Conservation (phyloP, 2,888 invertebrate genomes). For the Stictocephala bisonia region DNA sequence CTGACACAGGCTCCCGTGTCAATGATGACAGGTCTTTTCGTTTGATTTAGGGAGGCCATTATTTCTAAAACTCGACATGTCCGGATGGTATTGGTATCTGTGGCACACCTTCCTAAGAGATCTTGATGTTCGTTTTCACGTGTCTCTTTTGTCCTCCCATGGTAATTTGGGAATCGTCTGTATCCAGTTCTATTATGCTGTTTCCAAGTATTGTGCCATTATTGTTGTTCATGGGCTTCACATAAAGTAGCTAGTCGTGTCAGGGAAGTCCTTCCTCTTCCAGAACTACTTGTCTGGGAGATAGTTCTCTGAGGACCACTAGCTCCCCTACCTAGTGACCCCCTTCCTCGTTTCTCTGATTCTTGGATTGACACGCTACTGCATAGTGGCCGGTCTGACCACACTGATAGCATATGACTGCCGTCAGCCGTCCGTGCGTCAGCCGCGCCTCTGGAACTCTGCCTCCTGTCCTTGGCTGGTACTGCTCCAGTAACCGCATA, state of each 20-base stretch:
- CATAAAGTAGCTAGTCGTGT: background rate
- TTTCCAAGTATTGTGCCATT: background rate
- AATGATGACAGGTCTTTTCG: background rate
- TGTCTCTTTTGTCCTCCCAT: too few species aligned
- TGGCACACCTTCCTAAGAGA: too few species aligned
- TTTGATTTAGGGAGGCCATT: background rate
- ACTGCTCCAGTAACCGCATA: background rate
- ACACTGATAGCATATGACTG: constrained; percentile 6
- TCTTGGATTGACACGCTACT: background rate
- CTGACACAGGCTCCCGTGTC: constrained; percentile 19
- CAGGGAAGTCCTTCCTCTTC: background rate
- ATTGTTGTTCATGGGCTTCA: background rate
- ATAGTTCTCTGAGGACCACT: background rate
- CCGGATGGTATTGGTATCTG: too few species aligned
- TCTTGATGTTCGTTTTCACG: too few species aligned
- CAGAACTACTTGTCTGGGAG: background rate
- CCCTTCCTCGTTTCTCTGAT: background rate
- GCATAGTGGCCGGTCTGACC: background rate
- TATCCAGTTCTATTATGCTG: too few species aligned
- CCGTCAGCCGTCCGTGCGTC: background rate
- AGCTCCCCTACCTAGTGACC: background rate
- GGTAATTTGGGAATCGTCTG: too few species aligned
- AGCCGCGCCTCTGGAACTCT: background rate
- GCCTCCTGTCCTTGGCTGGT: too few species aligned
- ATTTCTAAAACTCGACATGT: background rate